Evolutionary conservation across 2,888 invertebrate species (phyloP), one percentile per base, ranked within the genome.

Genomic region (Drosophila atripex): DNA sequence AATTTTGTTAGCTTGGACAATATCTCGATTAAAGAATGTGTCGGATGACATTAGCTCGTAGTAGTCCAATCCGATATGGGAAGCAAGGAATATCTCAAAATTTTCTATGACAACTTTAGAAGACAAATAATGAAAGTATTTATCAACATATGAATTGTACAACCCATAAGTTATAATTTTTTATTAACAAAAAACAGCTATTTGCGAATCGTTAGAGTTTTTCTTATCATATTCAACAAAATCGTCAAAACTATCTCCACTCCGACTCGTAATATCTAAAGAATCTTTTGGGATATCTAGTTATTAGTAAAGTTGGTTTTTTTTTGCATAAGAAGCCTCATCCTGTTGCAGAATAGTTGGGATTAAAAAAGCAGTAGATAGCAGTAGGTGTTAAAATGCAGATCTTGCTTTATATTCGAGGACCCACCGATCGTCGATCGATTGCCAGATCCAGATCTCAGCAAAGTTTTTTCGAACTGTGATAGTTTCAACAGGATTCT

Each of bases 381-480:
- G 63, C 21, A 35, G 65, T 23, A 23, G 43, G 54, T 68, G 14
- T 39, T 47, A 47, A 14, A 23, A 32, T 39, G 60, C 55, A 28
- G 46, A 45, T 47, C 65, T 64, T 63, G 73, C 51, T 21, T 38
- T 47, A 6, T 52, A 28, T 53, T 21, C 16, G 63, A 45, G 23
- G 5, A 83, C 78, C 68, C 69, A 77, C 86, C 86, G 80, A 57
- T 25, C 35, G 49, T 58, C 71, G 21, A 25, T 32, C 5, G 53
- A 54, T 25, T 77, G 70, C 85, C 85, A 88, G n/a, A 82, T 82
- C 88, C 88, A 87, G 55, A 72, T 60, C 35, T 87, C 86, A 16
- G 71, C 75, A 45, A 88, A 89, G 53, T 77, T 65, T 25, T 64
- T 49, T 47, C 82, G 87, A 18, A 71, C 14, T 9, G 25, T 28